Evolutionary conservation across 2,797 vertebrate genomes (phyloP).

Genomic region (Sebastes diploproa): DNA sequence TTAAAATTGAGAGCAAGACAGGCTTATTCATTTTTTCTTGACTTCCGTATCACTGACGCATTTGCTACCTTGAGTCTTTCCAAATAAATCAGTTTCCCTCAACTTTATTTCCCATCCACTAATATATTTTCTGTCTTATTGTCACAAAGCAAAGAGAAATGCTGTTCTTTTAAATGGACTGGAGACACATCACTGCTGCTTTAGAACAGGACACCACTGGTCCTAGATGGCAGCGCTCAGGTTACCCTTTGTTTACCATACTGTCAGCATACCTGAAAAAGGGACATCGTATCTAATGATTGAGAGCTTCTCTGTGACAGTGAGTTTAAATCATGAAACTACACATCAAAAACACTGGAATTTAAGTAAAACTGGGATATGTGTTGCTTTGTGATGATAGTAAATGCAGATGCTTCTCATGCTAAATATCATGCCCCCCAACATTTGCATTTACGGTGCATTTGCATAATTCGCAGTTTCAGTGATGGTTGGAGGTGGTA

Average conservation of each 20-base stretch:
- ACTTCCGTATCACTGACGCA: not conserved
- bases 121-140: not conserved
- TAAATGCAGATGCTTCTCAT: not conserved
- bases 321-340: not conserved
- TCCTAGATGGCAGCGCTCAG: slow-evolving; percentile 29
- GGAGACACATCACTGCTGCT: not conserved
- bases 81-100: not conserved
- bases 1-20: not conserved
- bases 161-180: not conserved
- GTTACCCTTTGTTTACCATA: slow-evolving; percentile 66
- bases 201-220: slow-evolving; percentile 67
- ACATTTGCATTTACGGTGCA: slow-evolving; percentile 1
- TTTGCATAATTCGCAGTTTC: slow-evolving; percentile 11
- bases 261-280: slow-evolving; percentile 8
- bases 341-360: not conserved
- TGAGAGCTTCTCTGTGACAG: not conserved
- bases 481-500: slow-evolving; percentile 28
- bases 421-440: not conserved
- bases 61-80: not conserved
- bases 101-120: not conserved
- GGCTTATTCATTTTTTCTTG: not conserved
- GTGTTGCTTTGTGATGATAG: not conserved
- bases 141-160: not conserved
- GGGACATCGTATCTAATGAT: not conserved
- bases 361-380: not conserved